phyloP scores from a whole-genome alignment of 2,113 vertebrate genomes.

The Ellobius talpinus region DNA sequence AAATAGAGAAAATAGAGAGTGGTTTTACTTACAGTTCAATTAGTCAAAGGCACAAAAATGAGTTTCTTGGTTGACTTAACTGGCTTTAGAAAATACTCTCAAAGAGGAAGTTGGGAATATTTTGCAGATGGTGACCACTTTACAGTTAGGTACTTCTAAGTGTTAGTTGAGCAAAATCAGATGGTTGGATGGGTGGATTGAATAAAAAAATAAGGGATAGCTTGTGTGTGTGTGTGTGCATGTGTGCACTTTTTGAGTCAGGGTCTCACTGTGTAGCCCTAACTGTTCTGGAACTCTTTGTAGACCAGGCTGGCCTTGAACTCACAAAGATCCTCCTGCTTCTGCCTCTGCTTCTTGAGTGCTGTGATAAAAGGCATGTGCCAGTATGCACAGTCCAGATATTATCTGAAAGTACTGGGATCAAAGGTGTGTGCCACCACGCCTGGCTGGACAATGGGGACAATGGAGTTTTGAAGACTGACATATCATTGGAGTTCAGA shows the following conservation, averaged over 20 bases:
- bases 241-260: background rate
- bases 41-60: constrained; percentile 43
- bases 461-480: constrained; percentile 54
- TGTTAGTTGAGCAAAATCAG: constrained; percentile 9
- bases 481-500: constrained; percentile 45
- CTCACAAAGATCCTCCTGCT: background rate
- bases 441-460: background rate
- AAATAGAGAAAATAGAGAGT: constrained; percentile 51
- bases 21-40: constrained; percentile 48
- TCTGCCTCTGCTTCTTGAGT: too few relatives aligned
- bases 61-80: constrained; percentile 60
- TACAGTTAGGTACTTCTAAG: background rate
- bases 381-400: too few relatives aligned
- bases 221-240: background rate
- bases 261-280: background rate
- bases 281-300: background rate
- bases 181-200: constrained; percentile 1
- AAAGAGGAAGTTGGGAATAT: constrained; percentile 32
- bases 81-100: constrained; percentile 43
- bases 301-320: background rate
- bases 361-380: too few relatives aligned
- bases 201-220: constrained; percentile 21
- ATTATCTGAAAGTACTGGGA: too few relatives aligned
- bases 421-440: background rate
- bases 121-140: background rate